Conservation (phyloP, 2,797 vertebrate species). For the Podarcis lilfordi region DNA sequence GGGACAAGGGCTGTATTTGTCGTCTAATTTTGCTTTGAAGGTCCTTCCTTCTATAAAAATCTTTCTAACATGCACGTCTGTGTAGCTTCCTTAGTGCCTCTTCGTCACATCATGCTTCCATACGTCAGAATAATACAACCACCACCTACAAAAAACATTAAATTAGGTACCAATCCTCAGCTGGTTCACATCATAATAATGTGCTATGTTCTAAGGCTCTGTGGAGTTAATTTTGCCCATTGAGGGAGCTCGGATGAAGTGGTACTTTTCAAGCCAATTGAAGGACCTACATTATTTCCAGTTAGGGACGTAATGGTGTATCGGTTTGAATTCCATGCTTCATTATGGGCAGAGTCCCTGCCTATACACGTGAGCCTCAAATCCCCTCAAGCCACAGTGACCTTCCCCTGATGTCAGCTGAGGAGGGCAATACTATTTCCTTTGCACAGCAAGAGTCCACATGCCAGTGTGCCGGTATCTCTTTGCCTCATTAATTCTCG, state of each 20-base stretch:
- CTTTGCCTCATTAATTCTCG: slow-evolving; percentile 46
- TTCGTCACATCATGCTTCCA: not conserved
- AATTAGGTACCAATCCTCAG: not conserved
- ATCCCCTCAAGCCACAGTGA: slow-evolving; percentile 4
- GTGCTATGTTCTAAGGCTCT: not conserved
- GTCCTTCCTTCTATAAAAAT: not conserved
- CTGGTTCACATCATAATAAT: not conserved
- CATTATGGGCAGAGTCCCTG: not conserved
- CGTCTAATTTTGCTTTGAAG: not conserved
- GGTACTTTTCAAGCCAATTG: not conserved
- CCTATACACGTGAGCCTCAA: slow-evolving; percentile 4
- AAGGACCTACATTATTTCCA: not conserved
- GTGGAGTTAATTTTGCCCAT: not conserved
- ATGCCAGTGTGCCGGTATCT: slow-evolving; percentile 22
- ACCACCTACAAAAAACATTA: not conserved
- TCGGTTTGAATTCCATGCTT: not conserved
- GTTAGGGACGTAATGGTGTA: not conserved
- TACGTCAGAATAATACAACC: not conserved
- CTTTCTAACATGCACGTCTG: not conserved
- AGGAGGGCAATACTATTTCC: slow-evolving; percentile 28
- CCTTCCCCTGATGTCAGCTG: slow-evolving; percentile 18
- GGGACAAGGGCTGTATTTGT: not conserved
- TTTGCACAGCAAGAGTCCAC: slow-evolving; percentile 24
- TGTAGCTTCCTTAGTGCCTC: not conserved
- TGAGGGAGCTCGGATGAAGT: not conserved